A percentile compares a stretch with the other conserved stretches of the same genome.
Conservation (phyloP, 2,113 vertebrate species). For the Acrocephalus arundinaceus region DNA sequence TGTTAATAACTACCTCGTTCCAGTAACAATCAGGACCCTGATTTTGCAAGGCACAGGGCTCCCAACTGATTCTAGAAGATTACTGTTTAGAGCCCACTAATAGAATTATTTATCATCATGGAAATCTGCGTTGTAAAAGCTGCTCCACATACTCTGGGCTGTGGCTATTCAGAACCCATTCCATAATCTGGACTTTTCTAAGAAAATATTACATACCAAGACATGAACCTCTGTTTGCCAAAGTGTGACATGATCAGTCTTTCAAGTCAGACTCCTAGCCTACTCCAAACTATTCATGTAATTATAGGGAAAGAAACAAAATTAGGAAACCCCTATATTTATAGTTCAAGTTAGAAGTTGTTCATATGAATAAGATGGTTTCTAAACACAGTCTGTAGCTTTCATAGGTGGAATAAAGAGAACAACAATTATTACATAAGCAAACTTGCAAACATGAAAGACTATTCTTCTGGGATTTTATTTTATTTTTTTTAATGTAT, state of each 20-base stretch:
- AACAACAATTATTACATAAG: constrained; percentile 56
- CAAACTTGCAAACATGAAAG: constrained; percentile 65
- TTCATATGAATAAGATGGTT: constrained; percentile 1
- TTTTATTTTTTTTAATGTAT: constrained; percentile 67
- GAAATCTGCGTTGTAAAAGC: neutral
- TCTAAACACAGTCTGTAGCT: constrained; percentile 46
- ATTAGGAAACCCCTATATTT: constrained; percentile 20
- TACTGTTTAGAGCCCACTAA: constrained; percentile 1
- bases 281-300: constrained; percentile 27
- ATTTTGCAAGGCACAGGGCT: constrained; percentile 15
- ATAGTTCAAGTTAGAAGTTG: constrained; percentile 18
- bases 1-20: constrained; percentile 29
- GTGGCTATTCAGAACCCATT: neutral
- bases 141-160: neutral
- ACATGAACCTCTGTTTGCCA: neutral
- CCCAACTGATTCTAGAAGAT: neutral
- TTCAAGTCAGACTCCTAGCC: constrained; percentile 26
- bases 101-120: neutral
- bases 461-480: constrained; percentile 65
- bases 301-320: constrained; percentile 22
- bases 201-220: neutral
- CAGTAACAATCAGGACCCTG: neutral
- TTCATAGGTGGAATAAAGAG: constrained; percentile 51
- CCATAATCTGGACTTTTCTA: neutral
- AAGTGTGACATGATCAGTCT: constrained; percentile 15